These are phyloP conservation scores for Platichthys stellatus DNA, from an alignment of 2,113 vertebrate genomes.

Conservation along the genomic window DNA sequence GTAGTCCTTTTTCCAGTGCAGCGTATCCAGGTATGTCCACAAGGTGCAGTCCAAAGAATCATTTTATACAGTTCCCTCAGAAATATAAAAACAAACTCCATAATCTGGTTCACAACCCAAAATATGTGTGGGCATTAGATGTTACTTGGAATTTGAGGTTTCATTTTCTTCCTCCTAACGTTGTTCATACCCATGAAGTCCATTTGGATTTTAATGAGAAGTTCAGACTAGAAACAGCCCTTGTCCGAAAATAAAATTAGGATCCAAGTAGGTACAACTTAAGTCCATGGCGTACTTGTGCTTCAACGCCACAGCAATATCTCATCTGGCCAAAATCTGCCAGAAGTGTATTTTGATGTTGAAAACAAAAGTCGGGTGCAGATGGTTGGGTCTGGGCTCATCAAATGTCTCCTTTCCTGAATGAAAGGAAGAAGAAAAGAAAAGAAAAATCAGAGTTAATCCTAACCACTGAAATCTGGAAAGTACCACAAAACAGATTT, in stretches of 20 bases:
- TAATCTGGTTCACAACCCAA: background rate
- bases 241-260: background rate
- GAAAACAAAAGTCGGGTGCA: background rate
- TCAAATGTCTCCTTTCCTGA: conserved; percentile 19
- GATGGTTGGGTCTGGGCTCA: background rate
- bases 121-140: background rate
- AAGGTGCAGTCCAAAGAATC: conserved; percentile 6
- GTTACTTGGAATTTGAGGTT: background rate
- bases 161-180: background rate
- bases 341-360: conserved; percentile 13
- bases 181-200: background rate
- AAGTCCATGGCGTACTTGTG: conserved; percentile 78
- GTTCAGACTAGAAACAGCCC: background rate
- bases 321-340: background rate
- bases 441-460: background rate
- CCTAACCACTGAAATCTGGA: background rate
- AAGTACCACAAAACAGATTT: background rate
- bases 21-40: background rate
- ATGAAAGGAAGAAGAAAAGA: conserved; percentile 35
- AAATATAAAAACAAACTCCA: conserved; percentile 20
- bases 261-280: conserved; percentile 52
- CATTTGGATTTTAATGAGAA: background rate
- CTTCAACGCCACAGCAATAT: background rate
- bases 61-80: background rate
- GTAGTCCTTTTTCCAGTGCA: conserved; percentile 11